Evolutionary conservation across 2,888 invertebrate species (phyloP).

Genomic region (Clivina fossor): DNA sequence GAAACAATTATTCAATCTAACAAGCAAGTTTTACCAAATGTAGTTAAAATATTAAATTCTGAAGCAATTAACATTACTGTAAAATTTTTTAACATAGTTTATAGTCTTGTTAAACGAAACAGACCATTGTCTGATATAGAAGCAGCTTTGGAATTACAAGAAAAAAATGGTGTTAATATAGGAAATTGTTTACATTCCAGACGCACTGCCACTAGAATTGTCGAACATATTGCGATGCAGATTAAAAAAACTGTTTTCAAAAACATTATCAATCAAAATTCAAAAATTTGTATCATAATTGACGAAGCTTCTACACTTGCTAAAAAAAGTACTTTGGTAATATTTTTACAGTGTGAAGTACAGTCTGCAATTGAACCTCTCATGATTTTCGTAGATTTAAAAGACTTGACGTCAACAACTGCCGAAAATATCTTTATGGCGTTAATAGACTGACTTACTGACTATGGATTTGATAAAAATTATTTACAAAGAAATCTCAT

Average conservation of each 20-base stretch:
- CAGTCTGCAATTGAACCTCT: constrained; percentile 12
- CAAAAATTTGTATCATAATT: constrained; percentile 9
- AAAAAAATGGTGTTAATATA: constrained; percentile 20
- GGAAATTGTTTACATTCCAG: constrained; percentile 33
- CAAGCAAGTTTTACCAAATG: no score
- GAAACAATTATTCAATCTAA: no score
- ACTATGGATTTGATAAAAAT: constrained; percentile 30
- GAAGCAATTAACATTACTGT: no score
- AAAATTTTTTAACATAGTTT: no score
- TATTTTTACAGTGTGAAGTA: constrained; percentile 24
- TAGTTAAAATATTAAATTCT: no score
- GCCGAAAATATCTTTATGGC: constrained; percentile 27
- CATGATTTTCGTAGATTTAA: constrained; percentile 21
- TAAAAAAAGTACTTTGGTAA: constrained; percentile 26
- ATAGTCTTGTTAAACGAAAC: no score
- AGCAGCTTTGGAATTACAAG: no score
- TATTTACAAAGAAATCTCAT: constrained; percentile 26
- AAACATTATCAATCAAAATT: constrained; percentile 15
- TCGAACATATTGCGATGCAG: constrained; percentile 14
- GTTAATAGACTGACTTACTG: constrained; percentile 19
- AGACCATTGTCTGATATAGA: no score
- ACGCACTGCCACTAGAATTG: constrained; percentile 25
- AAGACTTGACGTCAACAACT: constrained; percentile 28
- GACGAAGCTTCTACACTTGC: constrained; percentile 21
- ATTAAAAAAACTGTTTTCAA: constrained; percentile 17